Evolutionary conservation across 2,113 vertebrate genomes (phyloP).

Genomic region (Thymallus thymallus): DNA sequence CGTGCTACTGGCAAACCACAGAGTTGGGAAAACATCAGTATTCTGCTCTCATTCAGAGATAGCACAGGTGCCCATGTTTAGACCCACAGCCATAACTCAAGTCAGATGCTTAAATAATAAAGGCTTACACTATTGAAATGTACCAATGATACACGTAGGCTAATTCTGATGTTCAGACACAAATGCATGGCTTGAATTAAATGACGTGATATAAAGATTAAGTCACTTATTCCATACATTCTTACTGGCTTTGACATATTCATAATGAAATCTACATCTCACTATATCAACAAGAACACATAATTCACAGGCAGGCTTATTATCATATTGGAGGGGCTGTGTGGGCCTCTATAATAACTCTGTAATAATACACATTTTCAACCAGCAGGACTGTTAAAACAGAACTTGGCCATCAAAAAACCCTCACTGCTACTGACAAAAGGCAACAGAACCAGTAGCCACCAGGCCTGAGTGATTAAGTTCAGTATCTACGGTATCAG

Average conservation of each 20-base stretch:
- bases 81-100: not conserved
- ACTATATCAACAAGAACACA: not conserved
- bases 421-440: not conserved
- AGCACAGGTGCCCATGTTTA: not conserved
- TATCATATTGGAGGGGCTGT: not conserved
- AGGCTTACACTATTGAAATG: too few relatives aligned
- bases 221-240: not conserved
- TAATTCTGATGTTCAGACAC: too few relatives aligned
- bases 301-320: not conserved
- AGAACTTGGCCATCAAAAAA: not conserved
- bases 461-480: not conserved
- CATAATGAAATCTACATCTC: not conserved
- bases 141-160: too few relatives aligned
- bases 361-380: not conserved
- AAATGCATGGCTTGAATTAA: too few relatives aligned
- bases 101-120: not conserved
- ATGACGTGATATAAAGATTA: too few relatives aligned
- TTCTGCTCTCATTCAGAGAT: not conserved
- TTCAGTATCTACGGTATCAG: not conserved
- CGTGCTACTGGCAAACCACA: slow-evolving; percentile 1
- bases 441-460: not conserved
- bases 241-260: not conserved
- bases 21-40: not conserved
- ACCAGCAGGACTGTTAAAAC: not conserved
- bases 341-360: not conserved